Evolutionary conservation across 2,113 vertebrate genomes (phyloP), one percentile per base, ranked within the genome.

Genomic region (Cyphomyrus plagiostoma): DNA sequence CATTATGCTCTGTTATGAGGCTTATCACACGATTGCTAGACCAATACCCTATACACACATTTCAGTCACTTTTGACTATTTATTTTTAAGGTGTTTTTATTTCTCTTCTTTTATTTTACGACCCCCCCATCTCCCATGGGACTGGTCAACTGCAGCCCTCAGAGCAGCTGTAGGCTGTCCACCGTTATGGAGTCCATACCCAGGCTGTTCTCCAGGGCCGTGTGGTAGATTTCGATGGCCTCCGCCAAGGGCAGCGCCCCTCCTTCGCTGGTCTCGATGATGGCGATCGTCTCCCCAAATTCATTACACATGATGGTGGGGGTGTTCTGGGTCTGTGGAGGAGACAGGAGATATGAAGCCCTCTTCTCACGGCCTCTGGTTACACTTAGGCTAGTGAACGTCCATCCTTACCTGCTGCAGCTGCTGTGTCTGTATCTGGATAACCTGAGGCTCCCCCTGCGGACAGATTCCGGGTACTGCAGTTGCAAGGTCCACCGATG

Each of bases 241-340:
- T 97, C 97, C 86, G 96, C 97, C 45, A 98, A 94, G 0, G 97
- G 96, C 88, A 97, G 94, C 0, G 84, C 92, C 0, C 93, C 93
- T 0, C 97, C 96, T 83, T 98, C 97, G 0, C 95, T 96, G 0
- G 97, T 97, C 94, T 97, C 96, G 0, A 98, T 97, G 93, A 98
- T 97, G 88, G 97, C 97, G 0, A 98, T 98, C 26, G 97, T 96
- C 94, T 98, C 97, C 19, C 97, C 97, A 0, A 98, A 96, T 92
- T 97, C 97, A 0, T 97, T 97, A 89, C 97, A 98, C 97, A 98
- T 97, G 90, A 97, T 97, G 0, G 97, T 96, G 0, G 95, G 96
- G 48, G 93, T 96, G 74, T 19, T 95, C 89, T 94, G 94, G 6
- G 91, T 19, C 93, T 94, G n/a, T 2, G 74, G 80, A 90, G 90